Evolutionary conservation across 2,797 vertebrate species (phyloP).

Genomic region (Neopelma chrysocephalum): DNA sequence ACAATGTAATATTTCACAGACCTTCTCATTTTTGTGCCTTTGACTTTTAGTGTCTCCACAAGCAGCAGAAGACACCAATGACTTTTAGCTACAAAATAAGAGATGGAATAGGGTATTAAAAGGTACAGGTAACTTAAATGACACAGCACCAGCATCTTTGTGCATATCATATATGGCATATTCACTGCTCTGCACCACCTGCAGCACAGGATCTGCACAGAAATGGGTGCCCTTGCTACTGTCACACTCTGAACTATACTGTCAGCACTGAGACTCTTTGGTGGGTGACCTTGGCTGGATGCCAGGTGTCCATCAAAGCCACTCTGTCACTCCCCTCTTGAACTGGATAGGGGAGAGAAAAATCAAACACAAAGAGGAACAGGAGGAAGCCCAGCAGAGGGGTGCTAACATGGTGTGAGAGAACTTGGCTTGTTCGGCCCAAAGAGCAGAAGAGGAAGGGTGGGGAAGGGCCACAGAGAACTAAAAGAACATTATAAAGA

Average conservation of each 20-base stretch:
- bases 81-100: neutral
- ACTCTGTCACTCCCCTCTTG: neutral
- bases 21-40: neutral
- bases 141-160: neutral
- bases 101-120: neutral
- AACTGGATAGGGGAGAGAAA: neutral
- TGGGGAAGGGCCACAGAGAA: neutral
- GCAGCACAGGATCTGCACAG: neutral
- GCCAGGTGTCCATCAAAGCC: neutral
- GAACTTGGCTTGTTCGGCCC: neutral
- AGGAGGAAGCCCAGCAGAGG: neutral
- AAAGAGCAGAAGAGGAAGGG: neutral
- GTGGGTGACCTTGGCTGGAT: neutral
- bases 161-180: neutral
- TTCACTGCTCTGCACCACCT: neutral
- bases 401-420: neutral
- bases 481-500: neutral
- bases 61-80: neutral
- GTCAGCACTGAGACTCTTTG: neutral
- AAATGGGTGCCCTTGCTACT: neutral
- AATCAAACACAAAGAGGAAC: neutral
- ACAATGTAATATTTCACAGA: neutral
- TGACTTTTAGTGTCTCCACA: neutral
- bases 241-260: neutral
- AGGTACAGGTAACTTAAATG: neutral